A percentile compares a stretch with the other conserved stretches of the same genome.
Evolutionary conservation across 2,797 vertebrate species (phyloP).

Genomic region (Cryptoprocta ferox): DNA sequence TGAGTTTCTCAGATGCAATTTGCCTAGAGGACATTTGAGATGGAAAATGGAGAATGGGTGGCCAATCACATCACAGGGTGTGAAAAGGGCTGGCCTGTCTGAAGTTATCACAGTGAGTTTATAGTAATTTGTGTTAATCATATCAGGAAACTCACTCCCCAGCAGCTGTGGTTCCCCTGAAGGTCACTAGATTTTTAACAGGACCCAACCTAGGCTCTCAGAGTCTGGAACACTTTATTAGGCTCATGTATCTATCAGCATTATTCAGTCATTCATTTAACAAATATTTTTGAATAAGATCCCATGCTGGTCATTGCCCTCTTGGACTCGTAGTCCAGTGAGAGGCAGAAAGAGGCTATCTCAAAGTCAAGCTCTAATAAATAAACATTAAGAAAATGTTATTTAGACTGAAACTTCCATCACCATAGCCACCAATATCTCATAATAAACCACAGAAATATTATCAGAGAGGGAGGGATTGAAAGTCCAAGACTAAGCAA

Average conservation of each 20-base stretch:
- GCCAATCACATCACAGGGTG: neutral
- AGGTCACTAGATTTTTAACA: neutral
- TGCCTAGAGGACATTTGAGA: constrained; percentile 28
- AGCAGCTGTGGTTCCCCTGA: neutral
- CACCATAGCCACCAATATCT: neutral
- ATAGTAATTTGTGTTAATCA: neutral
- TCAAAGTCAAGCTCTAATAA: constrained; percentile 36
- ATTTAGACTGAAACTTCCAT: neutral
- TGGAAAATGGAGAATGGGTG: neutral
- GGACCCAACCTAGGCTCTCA: neutral
- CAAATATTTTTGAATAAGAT: neutral
- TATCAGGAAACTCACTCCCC: neutral
- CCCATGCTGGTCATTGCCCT: neutral
- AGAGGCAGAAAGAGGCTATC: neutral
- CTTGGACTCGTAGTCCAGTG: neutral
- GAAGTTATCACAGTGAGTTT: neutral
- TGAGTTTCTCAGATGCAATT: neutral
- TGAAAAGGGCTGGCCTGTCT: neutral
- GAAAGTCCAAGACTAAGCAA: neutral
- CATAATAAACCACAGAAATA: neutral
- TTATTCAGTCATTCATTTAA: neutral
- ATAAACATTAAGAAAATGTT: constrained; percentile 8
- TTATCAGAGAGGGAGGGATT: neutral
- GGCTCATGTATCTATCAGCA: neutral
- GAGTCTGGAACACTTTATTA: neutral